These are phyloP conservation scores for cattle (Bos taurus) DNA, from an alignment of 2,113 vertebrate species.

Conservation along the genomic window DNA sequence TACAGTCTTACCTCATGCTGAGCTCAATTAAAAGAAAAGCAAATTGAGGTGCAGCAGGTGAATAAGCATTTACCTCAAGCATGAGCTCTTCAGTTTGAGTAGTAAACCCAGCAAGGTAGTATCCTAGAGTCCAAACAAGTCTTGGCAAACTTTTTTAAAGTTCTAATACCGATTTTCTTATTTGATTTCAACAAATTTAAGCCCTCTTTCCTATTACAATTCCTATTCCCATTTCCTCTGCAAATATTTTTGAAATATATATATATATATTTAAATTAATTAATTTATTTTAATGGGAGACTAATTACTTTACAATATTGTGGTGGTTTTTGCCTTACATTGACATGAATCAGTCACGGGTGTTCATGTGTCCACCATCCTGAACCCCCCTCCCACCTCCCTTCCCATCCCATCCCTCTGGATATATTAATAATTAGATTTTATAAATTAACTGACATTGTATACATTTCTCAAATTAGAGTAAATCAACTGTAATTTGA, in stretches of 20 bases:
- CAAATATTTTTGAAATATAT: background rate
- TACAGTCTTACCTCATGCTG: background rate
- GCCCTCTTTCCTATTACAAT: background rate
- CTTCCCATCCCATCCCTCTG: background rate
- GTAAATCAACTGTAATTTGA: background rate
- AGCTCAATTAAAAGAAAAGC: constrained; percentile 1
- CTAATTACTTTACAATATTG: background rate
- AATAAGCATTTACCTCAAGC: background rate
- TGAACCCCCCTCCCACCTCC: background rate
- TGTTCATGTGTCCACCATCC: background rate
- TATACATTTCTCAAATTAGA: background rate
- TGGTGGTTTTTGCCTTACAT: background rate
- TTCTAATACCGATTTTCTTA: background rate
- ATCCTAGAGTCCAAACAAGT: background rate
- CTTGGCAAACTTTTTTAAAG: background rate
- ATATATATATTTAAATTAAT: background rate
- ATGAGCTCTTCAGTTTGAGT: background rate
- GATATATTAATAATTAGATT: background rate
- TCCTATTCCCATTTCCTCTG: background rate
- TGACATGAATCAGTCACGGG: background rate
- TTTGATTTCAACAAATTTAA: background rate
- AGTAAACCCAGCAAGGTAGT: background rate
- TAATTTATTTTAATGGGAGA: background rate
- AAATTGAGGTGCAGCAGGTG: background rate
- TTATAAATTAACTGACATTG: background rate